phyloP scores from a whole-genome alignment of 2,888 invertebrate species.

The Andrena hattorfiana region DNA sequence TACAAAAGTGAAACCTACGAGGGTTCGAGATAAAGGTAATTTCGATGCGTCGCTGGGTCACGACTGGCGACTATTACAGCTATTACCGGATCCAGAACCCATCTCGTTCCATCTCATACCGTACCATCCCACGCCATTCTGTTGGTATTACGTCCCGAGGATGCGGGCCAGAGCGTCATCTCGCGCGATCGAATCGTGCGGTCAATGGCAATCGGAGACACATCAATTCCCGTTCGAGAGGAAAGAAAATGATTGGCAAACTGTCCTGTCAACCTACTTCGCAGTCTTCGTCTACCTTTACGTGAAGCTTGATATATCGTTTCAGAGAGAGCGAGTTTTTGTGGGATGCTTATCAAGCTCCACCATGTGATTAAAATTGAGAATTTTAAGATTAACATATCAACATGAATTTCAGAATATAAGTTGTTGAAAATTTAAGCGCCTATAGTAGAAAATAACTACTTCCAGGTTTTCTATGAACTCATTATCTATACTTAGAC shows the following conservation, averaged over 20 bases:
- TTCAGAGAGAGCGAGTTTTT: not conserved
- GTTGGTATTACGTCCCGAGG: slow-evolving; percentile 69
- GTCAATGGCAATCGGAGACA: slow-evolving; percentile 52
- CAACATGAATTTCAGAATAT: too few species aligned
- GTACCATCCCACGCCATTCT: slow-evolving; percentile 74
- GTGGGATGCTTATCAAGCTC: too few species aligned
- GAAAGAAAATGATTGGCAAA: slow-evolving; percentile 15
- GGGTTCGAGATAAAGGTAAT: slow-evolving; percentile 75
- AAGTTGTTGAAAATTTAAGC: too few species aligned
- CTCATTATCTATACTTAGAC: too few species aligned
- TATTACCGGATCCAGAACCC: slow-evolving; percentile 77
- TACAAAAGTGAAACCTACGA: slow-evolving; percentile 73
- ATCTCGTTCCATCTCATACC: slow-evolving; percentile 70
- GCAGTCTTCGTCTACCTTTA: slow-evolving; percentile 12
- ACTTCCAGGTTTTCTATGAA: too few species aligned
- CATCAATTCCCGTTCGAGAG: slow-evolving; percentile 37
- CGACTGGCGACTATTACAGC: slow-evolving; percentile 78
- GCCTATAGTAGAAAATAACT: too few species aligned
- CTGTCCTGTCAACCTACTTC: not conserved
- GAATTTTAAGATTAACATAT: too few species aligned
- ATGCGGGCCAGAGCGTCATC: slow-evolving; percentile 62
- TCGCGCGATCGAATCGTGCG: slow-evolving; percentile 65
- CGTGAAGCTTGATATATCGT: not conserved
- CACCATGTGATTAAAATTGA: not conserved
- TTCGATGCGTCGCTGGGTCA: slow-evolving; percentile 80